These are phyloP conservation scores for Apis mellifera DNA, from an alignment of 1,140 invertebrate genomes.

Conservation along the genomic window DNA sequence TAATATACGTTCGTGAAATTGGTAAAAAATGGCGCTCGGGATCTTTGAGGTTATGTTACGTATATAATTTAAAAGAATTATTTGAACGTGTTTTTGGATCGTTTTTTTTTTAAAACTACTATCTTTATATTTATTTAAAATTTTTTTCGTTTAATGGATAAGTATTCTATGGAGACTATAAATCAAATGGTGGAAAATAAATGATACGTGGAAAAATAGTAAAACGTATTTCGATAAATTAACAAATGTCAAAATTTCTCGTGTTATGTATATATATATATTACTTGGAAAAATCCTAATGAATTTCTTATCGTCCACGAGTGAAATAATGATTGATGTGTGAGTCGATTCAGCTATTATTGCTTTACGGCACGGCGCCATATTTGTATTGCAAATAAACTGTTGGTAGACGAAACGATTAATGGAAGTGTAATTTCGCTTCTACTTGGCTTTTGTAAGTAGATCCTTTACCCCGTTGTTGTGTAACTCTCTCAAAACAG, in stretches of 20 bases:
- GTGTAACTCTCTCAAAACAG: no score
- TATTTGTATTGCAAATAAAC: background rate
- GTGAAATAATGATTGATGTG: background rate
- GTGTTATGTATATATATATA: background rate
- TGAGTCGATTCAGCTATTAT: background rate
- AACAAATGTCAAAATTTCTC: background rate
- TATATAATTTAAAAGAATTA: no score
- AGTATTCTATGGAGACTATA: no score
- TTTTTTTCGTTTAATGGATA: no score
- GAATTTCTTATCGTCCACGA: background rate
- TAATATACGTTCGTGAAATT: no score
- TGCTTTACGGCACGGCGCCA: background rate
- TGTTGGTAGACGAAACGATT: constrained; percentile 7
- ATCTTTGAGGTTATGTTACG: no score
- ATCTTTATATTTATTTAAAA: no score
- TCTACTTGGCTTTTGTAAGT: background rate
- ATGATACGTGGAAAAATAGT: no score
- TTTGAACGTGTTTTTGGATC: no score
- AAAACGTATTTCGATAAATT: background rate
- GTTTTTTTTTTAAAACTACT: no score
- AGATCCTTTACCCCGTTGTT: background rate
- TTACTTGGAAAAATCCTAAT: background rate
- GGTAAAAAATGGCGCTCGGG: no score
- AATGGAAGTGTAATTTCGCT: background rate
- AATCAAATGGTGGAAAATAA: no score